Conservation (phyloP, 92 coral and sea anemone species). For the Siderastrea radians region DNA sequence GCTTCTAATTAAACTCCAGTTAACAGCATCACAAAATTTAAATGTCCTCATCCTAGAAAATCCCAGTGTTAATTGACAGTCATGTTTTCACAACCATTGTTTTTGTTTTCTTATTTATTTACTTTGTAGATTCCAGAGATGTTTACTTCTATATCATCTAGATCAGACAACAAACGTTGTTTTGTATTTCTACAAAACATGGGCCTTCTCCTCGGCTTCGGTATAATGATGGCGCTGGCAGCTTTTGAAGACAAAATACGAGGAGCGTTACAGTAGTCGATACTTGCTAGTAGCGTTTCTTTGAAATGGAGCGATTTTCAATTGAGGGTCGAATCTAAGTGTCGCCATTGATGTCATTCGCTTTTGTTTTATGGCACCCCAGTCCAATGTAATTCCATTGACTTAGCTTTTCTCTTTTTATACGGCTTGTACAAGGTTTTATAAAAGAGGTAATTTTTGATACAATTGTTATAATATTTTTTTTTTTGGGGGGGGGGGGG, state of each 20-base stretch:
- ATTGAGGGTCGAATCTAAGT: background rate
- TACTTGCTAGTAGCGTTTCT: background rate
- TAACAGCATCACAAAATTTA: too few relatives aligned
- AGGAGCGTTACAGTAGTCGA: slow-evolving; percentile 10
- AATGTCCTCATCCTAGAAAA: too few relatives aligned
- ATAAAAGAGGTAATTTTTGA: background rate
- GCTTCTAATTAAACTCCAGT: too few relatives aligned
- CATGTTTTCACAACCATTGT: background rate
- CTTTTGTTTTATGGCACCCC: background rate
- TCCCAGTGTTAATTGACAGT: background rate
- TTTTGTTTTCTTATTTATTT: background rate
- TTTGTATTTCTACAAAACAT: slow-evolving; percentile 69
- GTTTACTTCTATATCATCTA: slow-evolving; percentile 43
- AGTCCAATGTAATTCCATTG: background rate
- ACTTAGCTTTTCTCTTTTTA: too few relatives aligned
- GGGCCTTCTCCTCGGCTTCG: slow-evolving; percentile 75
- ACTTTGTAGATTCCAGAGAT: slow-evolving; percentile 78
- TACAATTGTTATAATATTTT: background rate
- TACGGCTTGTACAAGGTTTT: background rate
- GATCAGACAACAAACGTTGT: slow-evolving; percentile 24
- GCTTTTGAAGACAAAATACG: slow-evolving; percentile 75
- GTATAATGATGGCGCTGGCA: slow-evolving; percentile 72
- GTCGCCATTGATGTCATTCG: background rate
- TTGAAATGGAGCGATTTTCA: too few relatives aligned
- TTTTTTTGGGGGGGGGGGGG: background rate